These are phyloP conservation scores for Myotis myotis DNA, from an alignment of 2,797 vertebrate genomes.

Conservation along the genomic window DNA sequence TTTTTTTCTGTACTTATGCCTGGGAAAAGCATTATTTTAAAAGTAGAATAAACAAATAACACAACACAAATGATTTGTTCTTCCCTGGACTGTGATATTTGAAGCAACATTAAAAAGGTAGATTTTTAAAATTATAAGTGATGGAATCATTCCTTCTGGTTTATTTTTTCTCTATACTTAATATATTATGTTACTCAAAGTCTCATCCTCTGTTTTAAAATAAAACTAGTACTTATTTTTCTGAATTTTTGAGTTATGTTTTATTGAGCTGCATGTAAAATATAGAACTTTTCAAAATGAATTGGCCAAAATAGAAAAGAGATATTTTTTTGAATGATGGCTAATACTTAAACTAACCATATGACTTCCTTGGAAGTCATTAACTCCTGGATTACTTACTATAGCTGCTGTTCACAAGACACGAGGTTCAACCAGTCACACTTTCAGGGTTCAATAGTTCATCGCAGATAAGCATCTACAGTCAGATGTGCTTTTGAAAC, in stretches of 20 bases:
- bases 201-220: not conserved
- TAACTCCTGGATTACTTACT: not conserved
- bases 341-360: not conserved
- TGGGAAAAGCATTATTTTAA: constrained; percentile 24
- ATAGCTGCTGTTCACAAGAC: not conserved
- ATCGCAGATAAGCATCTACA: not conserved
- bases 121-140: not conserved
- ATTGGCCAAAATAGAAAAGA: not conserved
- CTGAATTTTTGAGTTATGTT: not conserved
- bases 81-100: not conserved
- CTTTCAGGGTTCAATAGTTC: not conserved
- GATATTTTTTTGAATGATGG: not conserved
- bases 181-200: not conserved
- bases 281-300: constrained; percentile 33
- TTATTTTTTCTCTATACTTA: not conserved
- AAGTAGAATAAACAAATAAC: constrained; percentile 31
- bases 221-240: not conserved
- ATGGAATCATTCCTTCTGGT: not conserved
- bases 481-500: not conserved
- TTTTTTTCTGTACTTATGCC: not conserved
- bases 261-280: not conserved
- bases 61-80: not conserved
- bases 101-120: not conserved
- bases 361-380: not conserved
- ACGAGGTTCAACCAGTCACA: not conserved